Evolutionary conservation across 2,888 invertebrate species (phyloP).

Genomic region (Drosophila glabriapex): DNA sequence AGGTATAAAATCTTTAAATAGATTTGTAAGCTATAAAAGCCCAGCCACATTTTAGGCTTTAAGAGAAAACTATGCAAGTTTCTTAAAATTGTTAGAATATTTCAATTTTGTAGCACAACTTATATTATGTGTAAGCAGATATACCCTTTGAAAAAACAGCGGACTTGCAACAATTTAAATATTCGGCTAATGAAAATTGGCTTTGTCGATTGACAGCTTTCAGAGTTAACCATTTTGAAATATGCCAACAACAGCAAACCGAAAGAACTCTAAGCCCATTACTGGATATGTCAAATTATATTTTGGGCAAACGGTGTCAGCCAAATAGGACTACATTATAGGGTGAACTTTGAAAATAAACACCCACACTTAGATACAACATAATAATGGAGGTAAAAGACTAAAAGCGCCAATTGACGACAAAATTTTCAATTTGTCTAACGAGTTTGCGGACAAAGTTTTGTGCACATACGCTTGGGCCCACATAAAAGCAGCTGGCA

Average conservation of each 20-base stretch:
- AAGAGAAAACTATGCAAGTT: neutral
- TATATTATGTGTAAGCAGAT: neutral
- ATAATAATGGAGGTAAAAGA: conserved; percentile 1
- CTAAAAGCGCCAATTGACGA: conserved; percentile 74
- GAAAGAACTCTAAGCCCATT: conserved; percentile 35
- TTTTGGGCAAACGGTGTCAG: conserved; percentile 27
- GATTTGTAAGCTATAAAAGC: neutral
- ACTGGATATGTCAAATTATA: conserved; percentile 37
- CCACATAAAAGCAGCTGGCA: conserved; percentile 52
- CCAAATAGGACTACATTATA: conserved; percentile 9
- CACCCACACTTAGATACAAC: neutral
- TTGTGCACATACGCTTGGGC: conserved; percentile 41
- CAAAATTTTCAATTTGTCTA: conserved; percentile 77
- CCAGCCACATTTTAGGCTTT: neutral
- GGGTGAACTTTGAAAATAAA: conserved; percentile 43
- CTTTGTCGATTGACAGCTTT: conserved; percentile 31
- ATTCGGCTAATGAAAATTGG: conserved; percentile 16
- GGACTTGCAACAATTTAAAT: neutral
- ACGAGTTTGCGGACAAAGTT: conserved; percentile 70
- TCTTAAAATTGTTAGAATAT: neutral
- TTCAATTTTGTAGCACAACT: too few species aligned
- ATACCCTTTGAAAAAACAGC: neutral
- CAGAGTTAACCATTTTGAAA: conserved; percentile 31
- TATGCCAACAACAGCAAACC: conserved; percentile 30
- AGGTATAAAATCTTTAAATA: neutral